Percentiles rank a stretch among this genome's conserved stretches.
Evolutionary conservation across 2,113 vertebrate genomes (phyloP).

Genomic region (Archilochus colubris): DNA sequence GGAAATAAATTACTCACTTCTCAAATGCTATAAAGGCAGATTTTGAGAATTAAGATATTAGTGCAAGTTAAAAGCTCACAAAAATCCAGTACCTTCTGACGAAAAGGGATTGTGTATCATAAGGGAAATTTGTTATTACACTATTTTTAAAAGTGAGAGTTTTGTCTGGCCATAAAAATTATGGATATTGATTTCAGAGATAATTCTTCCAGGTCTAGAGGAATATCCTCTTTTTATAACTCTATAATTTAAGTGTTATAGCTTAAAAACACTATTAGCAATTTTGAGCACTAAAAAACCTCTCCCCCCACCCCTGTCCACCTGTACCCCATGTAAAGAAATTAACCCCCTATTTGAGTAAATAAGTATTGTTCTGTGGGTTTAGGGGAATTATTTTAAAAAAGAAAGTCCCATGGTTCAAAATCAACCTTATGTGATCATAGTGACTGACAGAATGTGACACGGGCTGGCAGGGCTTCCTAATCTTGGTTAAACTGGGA

Average conservation of each 20-base stretch:
- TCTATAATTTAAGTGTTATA: background rate
- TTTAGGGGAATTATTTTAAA: background rate
- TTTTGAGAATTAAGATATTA: background rate
- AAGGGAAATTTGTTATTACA: background rate
- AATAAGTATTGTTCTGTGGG: background rate
- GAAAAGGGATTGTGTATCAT: background rate
- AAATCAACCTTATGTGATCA: background rate
- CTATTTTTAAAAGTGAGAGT: background rate
- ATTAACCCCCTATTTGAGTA: background rate
- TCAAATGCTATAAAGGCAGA: background rate
- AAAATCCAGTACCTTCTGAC: background rate
- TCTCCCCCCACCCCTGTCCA: rapidly evolving
- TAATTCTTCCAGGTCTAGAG: background rate
- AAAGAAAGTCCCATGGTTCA: background rate
- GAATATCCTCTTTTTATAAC: background rate
- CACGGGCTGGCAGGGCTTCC: background rate
- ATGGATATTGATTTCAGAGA: background rate
- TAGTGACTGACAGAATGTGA: background rate
- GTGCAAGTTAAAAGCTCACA: background rate
- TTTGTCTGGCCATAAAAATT: background rate
- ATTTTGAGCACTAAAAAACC: background rate
- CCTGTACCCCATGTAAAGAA: background rate
- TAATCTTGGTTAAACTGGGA: background rate
- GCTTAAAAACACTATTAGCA: background rate
- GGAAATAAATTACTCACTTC: background rate